Evolutionary conservation across 53 echinoderm and acorn worm genomes (phyloP), one percentile per base, ranked within the genome.

Genomic region (Echinometra lucunter): DNA sequence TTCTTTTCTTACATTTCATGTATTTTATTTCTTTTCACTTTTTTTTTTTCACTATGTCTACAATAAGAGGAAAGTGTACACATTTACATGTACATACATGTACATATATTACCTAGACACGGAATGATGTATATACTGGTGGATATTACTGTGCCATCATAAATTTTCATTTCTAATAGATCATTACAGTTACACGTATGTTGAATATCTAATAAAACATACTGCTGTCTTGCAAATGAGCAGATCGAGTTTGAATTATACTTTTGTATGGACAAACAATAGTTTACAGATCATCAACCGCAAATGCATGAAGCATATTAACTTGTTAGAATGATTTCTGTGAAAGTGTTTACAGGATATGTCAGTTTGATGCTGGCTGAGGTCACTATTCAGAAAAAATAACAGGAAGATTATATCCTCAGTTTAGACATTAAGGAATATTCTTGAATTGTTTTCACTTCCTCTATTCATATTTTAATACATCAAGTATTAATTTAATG

Each of bases 311-410:
- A 3, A 85, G 85, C 49, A 49, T 23, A n/a, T 12, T 12, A 3
- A 23, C 44, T 44, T 44, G 81, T 28, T 72, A 42, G 38, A 38
- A 75, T 75, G 11, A 21, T 75, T 4, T 17, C 70, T 60, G 7
- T 69, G 69, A 69, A 80, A 85, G 85, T 85, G 49, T 85, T 85
- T 85, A 85, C 85, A 85, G 85, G 85, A 85, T 85, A 11, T 2
- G 16, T 4, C 49, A 85, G 85, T 85, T 49, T 85, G 30, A 5
- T 85, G 85, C 85, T 85, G n/a, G 17, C 15, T 85, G 30, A 49
- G 85, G 85, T 85, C 85, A 85, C n/a, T 30, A 85, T 10, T 47
- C 11, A 47, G 85, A 85, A 85, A 56, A n/a, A 85, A 49, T 47
- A 85, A 85, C 85, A 47, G 30, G 47, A 85, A 85, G 49, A 85